phyloP scores from a whole-genome alignment of 2,888 invertebrate species.

The Rhaphigaster nebulosa region DNA sequence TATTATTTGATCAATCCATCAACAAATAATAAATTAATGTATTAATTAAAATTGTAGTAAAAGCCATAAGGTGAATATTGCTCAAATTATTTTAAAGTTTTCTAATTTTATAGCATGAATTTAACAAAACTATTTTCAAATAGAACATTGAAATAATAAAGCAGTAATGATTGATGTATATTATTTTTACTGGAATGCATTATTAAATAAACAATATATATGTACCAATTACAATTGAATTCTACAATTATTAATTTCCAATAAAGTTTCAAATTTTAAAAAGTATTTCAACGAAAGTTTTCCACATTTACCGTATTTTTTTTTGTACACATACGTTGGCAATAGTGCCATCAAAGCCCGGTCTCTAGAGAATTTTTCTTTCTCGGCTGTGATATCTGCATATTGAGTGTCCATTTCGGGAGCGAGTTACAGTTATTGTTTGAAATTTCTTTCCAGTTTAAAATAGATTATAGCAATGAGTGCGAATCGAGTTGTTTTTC shows the following conservation, averaged over 20 bases:
- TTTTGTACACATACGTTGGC: background rate
- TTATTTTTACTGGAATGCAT: background rate
- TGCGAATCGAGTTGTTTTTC: background rate
- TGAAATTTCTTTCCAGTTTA: background rate
- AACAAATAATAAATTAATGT: no score
- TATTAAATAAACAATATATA: background rate
- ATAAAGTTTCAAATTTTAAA: background rate
- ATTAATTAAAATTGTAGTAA: no score
- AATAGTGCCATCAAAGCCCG: background rate
- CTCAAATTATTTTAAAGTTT: background rate
- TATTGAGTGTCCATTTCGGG: background rate
- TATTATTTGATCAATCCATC: no score
- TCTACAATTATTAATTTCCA: background rate
- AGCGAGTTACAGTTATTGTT: background rate
- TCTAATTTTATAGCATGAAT: background rate
- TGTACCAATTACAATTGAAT: background rate
- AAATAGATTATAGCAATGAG: background rate
- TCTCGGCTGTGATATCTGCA: background rate
- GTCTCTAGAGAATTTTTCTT: background rate
- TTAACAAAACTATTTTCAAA: background rate
- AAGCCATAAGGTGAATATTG: background rate
- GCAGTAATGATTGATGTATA: background rate
- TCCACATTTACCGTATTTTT: background rate
- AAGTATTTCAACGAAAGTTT: background rate
- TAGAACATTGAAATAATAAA: background rate